Conservation (phyloP, 2,797 vertebrate species). For the Danio tinwini region DNA sequence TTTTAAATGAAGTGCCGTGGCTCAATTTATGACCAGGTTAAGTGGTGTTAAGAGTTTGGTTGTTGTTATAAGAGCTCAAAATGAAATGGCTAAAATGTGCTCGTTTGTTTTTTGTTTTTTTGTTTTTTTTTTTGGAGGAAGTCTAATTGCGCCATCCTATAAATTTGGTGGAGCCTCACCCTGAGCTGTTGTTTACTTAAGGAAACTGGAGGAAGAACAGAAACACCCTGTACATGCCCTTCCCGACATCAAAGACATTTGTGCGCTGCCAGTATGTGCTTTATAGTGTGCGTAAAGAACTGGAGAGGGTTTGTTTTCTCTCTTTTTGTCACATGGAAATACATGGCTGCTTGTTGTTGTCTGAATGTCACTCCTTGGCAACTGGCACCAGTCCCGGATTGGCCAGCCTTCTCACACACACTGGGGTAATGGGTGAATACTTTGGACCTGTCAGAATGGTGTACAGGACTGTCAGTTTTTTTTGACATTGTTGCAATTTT, state of each 20-base stretch:
- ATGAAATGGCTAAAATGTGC: constrained; percentile 11
- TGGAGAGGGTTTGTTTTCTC: constrained; percentile 22
- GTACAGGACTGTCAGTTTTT: not conserved
- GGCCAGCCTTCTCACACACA: not conserved
- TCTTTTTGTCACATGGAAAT: constrained; percentile 23
- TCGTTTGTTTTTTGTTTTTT: constrained; percentile 33
- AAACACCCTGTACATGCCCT: constrained; percentile 28
- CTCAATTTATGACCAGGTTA: constrained; percentile 38
- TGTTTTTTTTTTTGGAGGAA: not conserved
- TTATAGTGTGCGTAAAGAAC: not conserved
- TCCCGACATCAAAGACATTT: constrained; percentile 8
- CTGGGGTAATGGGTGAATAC: constrained; percentile 3
- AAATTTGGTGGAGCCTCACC: not conserved
- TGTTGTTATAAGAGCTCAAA: not conserved
- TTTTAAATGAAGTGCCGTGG: constrained; percentile 21
- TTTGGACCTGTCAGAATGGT: constrained; percentile 1
- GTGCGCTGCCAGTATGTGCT: constrained; percentile 21
- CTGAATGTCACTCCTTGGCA: constrained; percentile 7
- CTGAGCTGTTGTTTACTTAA: not conserved
- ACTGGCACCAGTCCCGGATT: constrained; percentile 19
- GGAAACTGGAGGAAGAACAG: constrained; percentile 1
- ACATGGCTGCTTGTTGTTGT: constrained; percentile 24
- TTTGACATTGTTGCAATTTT: not conserved
- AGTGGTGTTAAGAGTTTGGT: constrained; percentile 14
- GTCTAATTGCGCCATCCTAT: not conserved